Evolutionary conservation across 2,797 vertebrate species (phyloP), one percentile per base, ranked within the genome.

Genomic region (Melopsittacus undulatus): DNA sequence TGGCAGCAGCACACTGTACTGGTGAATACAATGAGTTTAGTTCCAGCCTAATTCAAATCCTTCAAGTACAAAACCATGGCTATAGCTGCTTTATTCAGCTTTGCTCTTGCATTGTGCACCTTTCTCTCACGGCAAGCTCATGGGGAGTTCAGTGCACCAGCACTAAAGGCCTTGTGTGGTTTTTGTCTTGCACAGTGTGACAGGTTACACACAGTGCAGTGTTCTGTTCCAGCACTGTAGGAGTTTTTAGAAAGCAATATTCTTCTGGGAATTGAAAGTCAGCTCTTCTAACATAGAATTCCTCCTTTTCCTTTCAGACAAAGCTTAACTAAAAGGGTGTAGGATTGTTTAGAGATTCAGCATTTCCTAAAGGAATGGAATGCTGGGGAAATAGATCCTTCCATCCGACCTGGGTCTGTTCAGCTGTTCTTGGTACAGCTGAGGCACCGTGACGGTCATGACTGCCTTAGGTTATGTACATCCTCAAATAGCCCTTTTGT

Each of bases 1-100:
- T 92, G 86, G 93, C 92, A 92, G 57, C 95, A 85, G 64, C 56
- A 13, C 57, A 83, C 68, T 90, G 14, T 34, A 79, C 64, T 42
- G 76, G 42, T 13, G 49, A 90, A 61, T 46, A 49, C 54, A 82
- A 40, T 30, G 68, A 80, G 48, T 83, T 92, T 72, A 72, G 64
- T 87, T 91, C 67, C 63, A 94, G 70, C 64, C 52, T 93, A 59
- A 79, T 82, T 81, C 0, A 1, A 51, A 52, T 89, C 73, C 59
- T 89, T 89, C 36, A 67, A 80, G 67, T 82, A 70, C 32, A 70
- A 36, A 89, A 68, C 67, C 40, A 26, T 14, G 61, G 86, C 49
- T 77, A 68, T n/a, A 67, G 66, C 73, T 94, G n/a, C 49, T 79
- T 49, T 94, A 11, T 79, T 76, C 57, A 54, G 48, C 64, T 85